These are phyloP conservation scores for Hestina assimilis DNA, from an alignment of 1,140 invertebrate genomes.

Conservation along the genomic window DNA sequence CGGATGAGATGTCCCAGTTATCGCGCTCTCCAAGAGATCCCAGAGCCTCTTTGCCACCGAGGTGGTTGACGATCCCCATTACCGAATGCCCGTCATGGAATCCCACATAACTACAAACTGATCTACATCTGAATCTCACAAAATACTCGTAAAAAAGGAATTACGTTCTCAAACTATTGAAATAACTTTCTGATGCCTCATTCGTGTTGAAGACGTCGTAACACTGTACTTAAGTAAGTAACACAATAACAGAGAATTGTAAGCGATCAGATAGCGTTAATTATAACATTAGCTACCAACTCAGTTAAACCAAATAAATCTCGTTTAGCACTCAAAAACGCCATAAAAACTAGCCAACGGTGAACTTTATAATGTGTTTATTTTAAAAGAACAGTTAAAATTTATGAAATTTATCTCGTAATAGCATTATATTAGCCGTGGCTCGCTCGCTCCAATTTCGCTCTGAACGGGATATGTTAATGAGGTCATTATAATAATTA, in stretches of 20 bases:
- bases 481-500: slow-evolving; percentile 75
- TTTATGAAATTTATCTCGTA: slow-evolving; percentile 41
- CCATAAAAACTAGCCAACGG: slow-evolving; percentile 14
- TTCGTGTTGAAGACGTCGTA: neutral
- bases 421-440: slow-evolving; percentile 61
- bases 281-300: slow-evolving; percentile 40
- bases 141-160: too few species aligned
- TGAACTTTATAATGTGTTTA: slow-evolving; percentile 63
- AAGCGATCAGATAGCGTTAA: slow-evolving; percentile 36
- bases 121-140: too few species aligned
- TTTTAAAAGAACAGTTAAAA: slow-evolving; percentile 66
- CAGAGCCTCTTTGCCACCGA: too few species aligned
- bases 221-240: neutral
- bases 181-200: too few species aligned
- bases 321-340: slow-evolving; percentile 8
- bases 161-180: too few species aligned
- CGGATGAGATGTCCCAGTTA: too few species aligned
- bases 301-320: slow-evolving; percentile 3
- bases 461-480: slow-evolving; percentile 67
- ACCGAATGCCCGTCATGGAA: too few species aligned
- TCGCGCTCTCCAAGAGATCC: too few species aligned
- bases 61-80: too few species aligned
- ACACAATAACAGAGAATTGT: slow-evolving; percentile 24
- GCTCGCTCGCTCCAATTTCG: slow-evolving; percentile 53
- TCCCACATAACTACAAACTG: too few species aligned